Conservation (phyloP, 1,140 invertebrate genomes). For the Palaemon carinicauda region DNA sequence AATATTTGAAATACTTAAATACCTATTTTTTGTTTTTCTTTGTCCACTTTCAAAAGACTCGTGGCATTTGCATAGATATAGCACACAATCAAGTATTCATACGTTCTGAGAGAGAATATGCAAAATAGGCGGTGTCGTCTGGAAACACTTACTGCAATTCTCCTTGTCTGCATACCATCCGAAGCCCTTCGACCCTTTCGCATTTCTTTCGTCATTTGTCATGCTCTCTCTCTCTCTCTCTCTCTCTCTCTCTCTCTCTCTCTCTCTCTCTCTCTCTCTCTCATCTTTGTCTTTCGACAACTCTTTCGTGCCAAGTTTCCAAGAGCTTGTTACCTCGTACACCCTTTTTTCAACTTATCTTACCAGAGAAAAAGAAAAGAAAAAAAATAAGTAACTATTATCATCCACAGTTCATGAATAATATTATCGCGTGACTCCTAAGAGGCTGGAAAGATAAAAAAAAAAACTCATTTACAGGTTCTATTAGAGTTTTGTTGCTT, state of each 20-base stretch:
- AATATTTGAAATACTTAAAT: background rate
- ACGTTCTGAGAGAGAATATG: conserved; percentile 21
- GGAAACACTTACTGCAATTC: no score
- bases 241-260: background rate
- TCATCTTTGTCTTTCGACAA: background rate
- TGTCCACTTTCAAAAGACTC: background rate
- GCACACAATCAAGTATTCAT: conserved; percentile 35
- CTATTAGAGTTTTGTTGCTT: no score
- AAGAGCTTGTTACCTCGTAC: no score
- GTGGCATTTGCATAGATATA: conserved; percentile 39
- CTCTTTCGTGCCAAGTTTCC: no score
- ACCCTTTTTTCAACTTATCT: no score
- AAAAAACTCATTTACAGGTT: no score
- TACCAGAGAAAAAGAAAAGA: background rate
- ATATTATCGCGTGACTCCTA: no score
- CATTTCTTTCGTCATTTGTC: background rate
- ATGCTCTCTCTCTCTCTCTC: no score
- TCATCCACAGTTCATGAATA: no score
- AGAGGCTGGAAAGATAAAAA: no score
- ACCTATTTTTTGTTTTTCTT: background rate
- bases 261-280: conserved; percentile 15
- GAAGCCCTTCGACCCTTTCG: background rate
- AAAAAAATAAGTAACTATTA: background rate
- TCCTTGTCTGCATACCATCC: no score
- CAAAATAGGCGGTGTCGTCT: background rate